These are phyloP conservation scores for Thera britannica DNA, from an alignment of 2,888 invertebrate genomes.

Conservation along the genomic window DNA sequence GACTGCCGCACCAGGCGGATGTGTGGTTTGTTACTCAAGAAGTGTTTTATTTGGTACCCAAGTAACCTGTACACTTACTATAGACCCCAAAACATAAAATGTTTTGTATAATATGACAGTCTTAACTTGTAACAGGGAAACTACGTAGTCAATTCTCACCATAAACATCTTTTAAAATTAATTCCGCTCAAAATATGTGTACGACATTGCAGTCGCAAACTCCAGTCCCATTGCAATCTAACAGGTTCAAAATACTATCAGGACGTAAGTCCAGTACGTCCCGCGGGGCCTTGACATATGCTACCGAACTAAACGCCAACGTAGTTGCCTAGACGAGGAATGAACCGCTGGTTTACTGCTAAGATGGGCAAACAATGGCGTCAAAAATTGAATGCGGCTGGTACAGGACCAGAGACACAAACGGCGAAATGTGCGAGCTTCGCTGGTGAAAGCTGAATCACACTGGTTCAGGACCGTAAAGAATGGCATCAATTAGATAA, in stretches of 20 bases:
- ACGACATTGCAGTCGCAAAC: constrained; percentile 8
- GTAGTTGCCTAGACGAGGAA: constrained; percentile 1
- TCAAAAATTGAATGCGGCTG: no score
- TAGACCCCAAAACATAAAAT: no score
- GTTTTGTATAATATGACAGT: no score
- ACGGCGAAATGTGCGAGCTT: no score
- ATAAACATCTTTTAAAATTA: background rate
- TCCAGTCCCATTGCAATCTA: constrained; percentile 33
- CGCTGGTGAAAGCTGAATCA: no score
- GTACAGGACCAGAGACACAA: no score
- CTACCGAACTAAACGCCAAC: constrained; percentile 30
- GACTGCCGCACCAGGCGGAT: no score
- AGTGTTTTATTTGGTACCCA: no score
- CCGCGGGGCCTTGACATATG: constrained; percentile 33
- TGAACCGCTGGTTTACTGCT: constrained; percentile 1
- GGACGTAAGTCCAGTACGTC: constrained; percentile 33
- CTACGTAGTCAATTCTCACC: background rate
- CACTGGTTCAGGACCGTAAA: no score
- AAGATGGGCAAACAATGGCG: background rate
- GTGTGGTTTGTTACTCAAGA: no score
- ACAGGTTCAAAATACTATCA: constrained; percentile 38
- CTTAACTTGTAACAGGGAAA: background rate
- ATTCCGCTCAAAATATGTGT: constrained; percentile 2
- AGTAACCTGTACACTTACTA: no score
- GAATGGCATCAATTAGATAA: no score